phyloP scores from a whole-genome alignment of 30 jellyfish, hydroid and myxozoan genomes.

The Turritopsis rubra region DNA sequence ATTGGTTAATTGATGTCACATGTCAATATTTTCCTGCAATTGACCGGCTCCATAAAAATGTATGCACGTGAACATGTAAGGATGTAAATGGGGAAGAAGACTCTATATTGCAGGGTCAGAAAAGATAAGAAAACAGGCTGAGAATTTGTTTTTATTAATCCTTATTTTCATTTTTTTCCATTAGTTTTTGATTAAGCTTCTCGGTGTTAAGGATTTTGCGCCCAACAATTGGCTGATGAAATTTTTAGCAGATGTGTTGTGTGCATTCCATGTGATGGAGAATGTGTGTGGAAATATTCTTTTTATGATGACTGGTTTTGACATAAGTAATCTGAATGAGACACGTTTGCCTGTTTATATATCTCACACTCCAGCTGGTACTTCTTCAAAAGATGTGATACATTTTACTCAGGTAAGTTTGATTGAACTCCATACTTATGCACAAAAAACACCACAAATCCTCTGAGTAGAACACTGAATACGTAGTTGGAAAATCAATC shows the following conservation, averaged over 20 bases:
- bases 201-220: slow-evolving; percentile 76
- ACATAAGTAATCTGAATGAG: slow-evolving; percentile 65
- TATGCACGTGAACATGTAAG: too few species aligned
- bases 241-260: slow-evolving; percentile 59
- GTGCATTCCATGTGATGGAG: slow-evolving; percentile 48
- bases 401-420: slow-evolving; percentile 82
- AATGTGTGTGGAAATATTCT: slow-evolving; percentile 51
- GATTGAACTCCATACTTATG: background rate
- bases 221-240: slow-evolving; percentile 66
- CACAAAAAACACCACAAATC: too few species aligned
- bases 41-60: too few species aligned
- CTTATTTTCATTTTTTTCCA: background rate
- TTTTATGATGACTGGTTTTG: slow-evolving; percentile 80
- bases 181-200: slow-evolving; percentile 59
- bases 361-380: slow-evolving; percentile 95
- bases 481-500: too few species aligned
- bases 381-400: slow-evolving; percentile 70
- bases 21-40: too few species aligned
- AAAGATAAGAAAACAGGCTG: too few species aligned
- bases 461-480: too few species aligned
- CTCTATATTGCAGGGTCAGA: too few species aligned
- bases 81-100: too few species aligned
- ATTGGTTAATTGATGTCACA: too few species aligned
- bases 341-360: slow-evolving; percentile 78
- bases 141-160: background rate